A percentile compares a stretch with the other conserved stretches of the same genome.
These are phyloP conservation scores for Ramphastos sulfuratus DNA, from an alignment of 2,113 vertebrate species.

Conservation along the genomic window DNA sequence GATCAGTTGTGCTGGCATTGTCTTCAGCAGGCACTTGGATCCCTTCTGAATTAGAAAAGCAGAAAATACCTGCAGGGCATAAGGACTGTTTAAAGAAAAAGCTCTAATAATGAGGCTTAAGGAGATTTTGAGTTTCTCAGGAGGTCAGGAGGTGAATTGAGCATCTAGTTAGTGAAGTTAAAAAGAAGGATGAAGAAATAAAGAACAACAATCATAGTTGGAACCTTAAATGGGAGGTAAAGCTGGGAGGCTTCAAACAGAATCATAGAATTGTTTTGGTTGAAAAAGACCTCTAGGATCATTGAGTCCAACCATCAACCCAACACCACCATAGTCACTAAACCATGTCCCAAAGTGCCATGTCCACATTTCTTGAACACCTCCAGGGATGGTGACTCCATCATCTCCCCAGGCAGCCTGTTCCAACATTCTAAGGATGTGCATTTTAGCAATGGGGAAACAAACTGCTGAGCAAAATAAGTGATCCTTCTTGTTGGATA, in stretches of 20 bases:
- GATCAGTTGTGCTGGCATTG: neutral
- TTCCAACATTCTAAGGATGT: neutral
- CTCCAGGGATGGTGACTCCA: too few species aligned
- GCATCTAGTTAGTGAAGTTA: neutral
- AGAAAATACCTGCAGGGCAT: neutral
- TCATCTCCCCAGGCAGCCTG: too few species aligned
- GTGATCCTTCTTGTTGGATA: neutral
- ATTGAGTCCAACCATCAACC: too few species aligned
- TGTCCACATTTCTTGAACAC: too few species aligned
- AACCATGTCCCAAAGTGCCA: too few species aligned
- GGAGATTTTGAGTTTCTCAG: neutral
- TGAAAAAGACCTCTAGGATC: too few species aligned
- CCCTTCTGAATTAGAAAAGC: neutral
- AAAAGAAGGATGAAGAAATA: neutral
- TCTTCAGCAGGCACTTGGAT: neutral
- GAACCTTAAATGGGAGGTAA: neutral
- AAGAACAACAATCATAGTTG: neutral
- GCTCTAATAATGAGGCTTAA: neutral
- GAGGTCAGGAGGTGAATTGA: neutral
- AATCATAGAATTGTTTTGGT: neutral
- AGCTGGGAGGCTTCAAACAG: neutral
- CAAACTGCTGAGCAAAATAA: neutral
- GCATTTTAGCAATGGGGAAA: neutral
- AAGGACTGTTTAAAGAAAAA: neutral
- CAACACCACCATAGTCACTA: too few species aligned